Percentiles rank a stretch among this genome's conserved stretches.
phyloP scores from a whole-genome alignment of 1,140 invertebrate species.

The Brachionus manjavacas region DNA sequence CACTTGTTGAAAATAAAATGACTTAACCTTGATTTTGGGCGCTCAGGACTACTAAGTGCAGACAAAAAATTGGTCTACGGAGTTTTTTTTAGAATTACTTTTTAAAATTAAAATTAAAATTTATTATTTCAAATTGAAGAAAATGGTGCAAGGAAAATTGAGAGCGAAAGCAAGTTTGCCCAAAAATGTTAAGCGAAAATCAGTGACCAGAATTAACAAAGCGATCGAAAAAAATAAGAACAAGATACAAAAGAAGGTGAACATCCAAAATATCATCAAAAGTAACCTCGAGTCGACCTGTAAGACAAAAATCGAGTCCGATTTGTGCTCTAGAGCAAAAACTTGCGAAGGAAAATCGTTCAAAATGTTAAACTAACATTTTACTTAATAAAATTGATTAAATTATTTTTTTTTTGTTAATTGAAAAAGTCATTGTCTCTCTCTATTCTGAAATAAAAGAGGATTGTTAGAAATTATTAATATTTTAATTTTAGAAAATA shows the following conservation, averaged over 20 bases:
- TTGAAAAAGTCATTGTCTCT: too few species aligned
- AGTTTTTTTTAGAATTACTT: too few species aligned
- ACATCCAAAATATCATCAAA: slow-evolving; percentile 21
- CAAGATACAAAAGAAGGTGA: background rate
- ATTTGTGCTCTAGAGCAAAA: slow-evolving; percentile 9
- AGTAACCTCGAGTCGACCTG: background rate
- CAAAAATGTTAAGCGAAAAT: slow-evolving; percentile 19
- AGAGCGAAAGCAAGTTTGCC: slow-evolving; percentile 11
- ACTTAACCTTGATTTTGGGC: background rate
- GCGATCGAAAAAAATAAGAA: slow-evolving; percentile 6
- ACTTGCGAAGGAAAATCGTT: slow-evolving; percentile 25
- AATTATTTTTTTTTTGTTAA: too few species aligned
- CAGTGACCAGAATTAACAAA: background rate
- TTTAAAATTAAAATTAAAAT: too few species aligned
- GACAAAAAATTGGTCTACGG: background rate
- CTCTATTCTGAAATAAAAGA: too few species aligned
- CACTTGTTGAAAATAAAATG: background rate
- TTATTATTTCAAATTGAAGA: background rate
- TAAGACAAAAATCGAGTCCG: slow-evolving; percentile 5
- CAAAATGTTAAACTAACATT: slow-evolving; percentile 6
- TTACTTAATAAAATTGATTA: background rate
- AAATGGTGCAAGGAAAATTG: slow-evolving; percentile 27
- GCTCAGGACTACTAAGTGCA: background rate
- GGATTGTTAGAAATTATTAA: too few species aligned
- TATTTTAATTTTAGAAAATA: too few species aligned